Evolutionary conservation across 2,113 vertebrate genomes (phyloP).

Genomic region (Australoheros scitulus): DNA sequence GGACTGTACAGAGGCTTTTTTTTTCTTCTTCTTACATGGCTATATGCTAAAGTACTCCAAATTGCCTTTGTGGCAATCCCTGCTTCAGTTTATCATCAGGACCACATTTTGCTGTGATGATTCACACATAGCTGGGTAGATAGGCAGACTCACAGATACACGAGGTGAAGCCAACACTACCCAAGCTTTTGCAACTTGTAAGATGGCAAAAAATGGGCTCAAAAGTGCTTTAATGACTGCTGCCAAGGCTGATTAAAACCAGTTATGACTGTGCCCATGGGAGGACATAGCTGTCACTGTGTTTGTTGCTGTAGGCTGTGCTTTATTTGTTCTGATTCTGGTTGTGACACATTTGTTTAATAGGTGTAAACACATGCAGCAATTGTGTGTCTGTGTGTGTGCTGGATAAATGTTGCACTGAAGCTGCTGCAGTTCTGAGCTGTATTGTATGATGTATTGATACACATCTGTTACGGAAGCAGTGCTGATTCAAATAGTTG

Average conservation of each 20-base stretch:
- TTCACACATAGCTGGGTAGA: neutral
- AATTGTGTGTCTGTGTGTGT: neutral
- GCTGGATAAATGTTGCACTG: neutral
- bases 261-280: neutral
- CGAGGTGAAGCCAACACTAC: neutral
- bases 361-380: neutral
- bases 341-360: slow-evolving; percentile 9
- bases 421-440: neutral
- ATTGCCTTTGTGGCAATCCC: neutral
- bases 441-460: neutral
- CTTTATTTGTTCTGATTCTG: neutral
- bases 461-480: neutral
- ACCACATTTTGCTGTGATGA: neutral
- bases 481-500: neutral
- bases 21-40: neutral
- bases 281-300: neutral
- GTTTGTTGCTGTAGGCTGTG: neutral
- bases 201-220: neutral
- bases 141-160: neutral
- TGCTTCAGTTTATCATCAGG: neutral
- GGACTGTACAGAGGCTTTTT: neutral
- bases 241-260: slow-evolving; percentile 1
- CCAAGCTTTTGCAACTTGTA: neutral
- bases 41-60: neutral
- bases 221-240: neutral